These are phyloP conservation scores for Ferrisia virgata DNA, from an alignment of 2,888 invertebrate genomes.

Conservation along the genomic window DNA sequence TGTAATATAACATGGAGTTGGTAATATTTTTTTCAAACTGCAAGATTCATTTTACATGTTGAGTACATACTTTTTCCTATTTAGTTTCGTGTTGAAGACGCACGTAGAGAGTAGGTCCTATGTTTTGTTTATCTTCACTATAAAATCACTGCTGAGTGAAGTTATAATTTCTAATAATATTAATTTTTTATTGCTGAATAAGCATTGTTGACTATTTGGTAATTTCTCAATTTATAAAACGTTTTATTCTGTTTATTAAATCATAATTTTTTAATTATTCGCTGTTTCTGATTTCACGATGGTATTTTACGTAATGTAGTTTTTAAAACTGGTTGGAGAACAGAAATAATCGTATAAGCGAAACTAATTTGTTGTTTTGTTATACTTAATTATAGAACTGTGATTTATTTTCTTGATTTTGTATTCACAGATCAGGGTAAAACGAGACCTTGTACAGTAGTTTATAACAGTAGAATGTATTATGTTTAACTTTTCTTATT, in stretches of 20 bases:
- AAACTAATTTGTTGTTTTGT: constrained; percentile 28
- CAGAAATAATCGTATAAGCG: not conserved
- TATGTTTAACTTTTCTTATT: constrained; percentile 13
- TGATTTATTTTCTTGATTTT: constrained; percentile 39
- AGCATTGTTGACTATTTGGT: constrained; percentile 24
- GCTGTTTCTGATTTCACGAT: not conserved
- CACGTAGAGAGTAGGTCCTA: not conserved
- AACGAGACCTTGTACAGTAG: constrained; percentile 31
- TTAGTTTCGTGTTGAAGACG: constrained; percentile 5
- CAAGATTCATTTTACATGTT: not conserved
- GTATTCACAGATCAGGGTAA: constrained; percentile 41
- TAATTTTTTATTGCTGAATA: not conserved
- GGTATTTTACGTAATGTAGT: not conserved
- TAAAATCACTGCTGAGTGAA: constrained; percentile 15
- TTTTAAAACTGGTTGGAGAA: not conserved
- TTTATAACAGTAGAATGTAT: not conserved
- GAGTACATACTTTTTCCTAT: not conserved
- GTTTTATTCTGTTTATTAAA: constrained; percentile 4
- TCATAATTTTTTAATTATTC: not conserved
- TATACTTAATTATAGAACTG: constrained; percentile 41
- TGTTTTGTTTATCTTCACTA: constrained; percentile 7
- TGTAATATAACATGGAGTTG: not conserved
- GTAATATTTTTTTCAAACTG: not conserved
- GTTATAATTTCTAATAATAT: not conserved
- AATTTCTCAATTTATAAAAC: not conserved